A percentile compares a stretch with the other conserved stretches of the same genome.
These are phyloP conservation scores for Myioborus melanocephalus DNA, from an alignment of 2,797 vertebrate species.

Conservation along the genomic window DNA sequence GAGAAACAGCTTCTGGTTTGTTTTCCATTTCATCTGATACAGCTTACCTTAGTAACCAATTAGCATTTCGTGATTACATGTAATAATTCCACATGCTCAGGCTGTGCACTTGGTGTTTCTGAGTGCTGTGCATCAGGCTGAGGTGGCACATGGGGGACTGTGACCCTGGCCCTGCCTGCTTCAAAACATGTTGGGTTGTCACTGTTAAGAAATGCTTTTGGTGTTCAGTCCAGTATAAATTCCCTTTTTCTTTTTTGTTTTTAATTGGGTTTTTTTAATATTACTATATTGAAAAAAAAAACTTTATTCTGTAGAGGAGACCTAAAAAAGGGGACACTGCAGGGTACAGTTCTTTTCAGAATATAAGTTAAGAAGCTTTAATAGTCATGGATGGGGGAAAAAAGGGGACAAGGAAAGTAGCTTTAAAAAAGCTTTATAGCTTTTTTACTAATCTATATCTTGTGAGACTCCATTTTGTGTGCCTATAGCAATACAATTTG, in stretches of 20 bases:
- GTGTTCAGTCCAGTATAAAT: neutral
- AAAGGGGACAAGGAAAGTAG: neutral
- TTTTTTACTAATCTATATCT: neutral
- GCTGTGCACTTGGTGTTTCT: neutral
- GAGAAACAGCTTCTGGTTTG: constrained; percentile 64
- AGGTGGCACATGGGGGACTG: neutral
- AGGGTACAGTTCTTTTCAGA: neutral
- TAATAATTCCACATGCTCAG: neutral
- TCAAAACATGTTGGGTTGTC: neutral
- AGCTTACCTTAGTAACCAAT: constrained; percentile 35
- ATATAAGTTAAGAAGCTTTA: neutral
- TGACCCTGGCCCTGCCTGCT: neutral
- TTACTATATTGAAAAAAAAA: neutral
- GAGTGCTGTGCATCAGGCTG: neutral
- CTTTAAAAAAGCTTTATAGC: neutral
- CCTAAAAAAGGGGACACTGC: neutral
- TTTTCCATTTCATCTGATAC: constrained; percentile 49
- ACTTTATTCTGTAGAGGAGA: neutral
- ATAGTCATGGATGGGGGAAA: neutral
- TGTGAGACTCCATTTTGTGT: neutral
- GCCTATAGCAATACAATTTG: neutral
- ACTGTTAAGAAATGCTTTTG: neutral
- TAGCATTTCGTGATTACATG: constrained; percentile 20
- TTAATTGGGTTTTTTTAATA: neutral
- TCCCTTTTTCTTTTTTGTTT: neutral